phyloP scores from a whole-genome alignment of 2,113 vertebrate species.

The Spea multiplicata region DNA sequence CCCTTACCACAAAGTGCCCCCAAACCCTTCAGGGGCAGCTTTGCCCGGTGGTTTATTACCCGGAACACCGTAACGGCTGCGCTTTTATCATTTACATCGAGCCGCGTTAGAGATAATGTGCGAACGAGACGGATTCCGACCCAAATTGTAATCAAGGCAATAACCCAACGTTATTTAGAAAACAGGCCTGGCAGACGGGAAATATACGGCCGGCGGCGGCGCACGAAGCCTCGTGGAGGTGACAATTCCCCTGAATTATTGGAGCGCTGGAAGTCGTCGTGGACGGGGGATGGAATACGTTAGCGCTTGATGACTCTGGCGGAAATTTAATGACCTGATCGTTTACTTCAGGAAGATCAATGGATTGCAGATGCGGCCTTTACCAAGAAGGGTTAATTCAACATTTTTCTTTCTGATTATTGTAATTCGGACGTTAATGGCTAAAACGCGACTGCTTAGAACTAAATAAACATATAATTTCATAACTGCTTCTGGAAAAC shows the following conservation, averaged over 20 bases:
- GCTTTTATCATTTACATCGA: background rate
- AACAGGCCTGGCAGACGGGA: background rate
- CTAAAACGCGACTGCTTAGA: no score
- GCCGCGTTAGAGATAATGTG: slow-evolving; percentile 18
- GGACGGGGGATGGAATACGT: slow-evolving; percentile 6
- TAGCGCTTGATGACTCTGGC: slow-evolving; percentile 7
- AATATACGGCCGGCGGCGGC: slow-evolving; percentile 6
- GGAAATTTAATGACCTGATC: background rate
- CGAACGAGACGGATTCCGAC: background rate
- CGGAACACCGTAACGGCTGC: no score
- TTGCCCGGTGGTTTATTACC: no score
- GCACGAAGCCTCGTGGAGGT: background rate
- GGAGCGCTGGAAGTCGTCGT: slow-evolving; percentile 4
- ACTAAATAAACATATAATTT: no score
- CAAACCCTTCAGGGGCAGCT: no score
- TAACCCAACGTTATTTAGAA: slow-evolving; percentile 23
- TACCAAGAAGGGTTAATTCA: background rate
- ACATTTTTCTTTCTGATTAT: no score
- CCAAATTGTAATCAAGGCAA: slow-evolving; percentile 13
- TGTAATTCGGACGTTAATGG: no score
- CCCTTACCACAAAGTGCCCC: no score
- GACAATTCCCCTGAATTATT: slow-evolving; percentile 28
- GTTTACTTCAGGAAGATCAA: background rate
- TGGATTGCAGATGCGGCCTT: no score
- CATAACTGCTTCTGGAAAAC: no score